Conservation (phyloP, 2,888 invertebrate species). For the Ochropleura leucogaster region DNA sequence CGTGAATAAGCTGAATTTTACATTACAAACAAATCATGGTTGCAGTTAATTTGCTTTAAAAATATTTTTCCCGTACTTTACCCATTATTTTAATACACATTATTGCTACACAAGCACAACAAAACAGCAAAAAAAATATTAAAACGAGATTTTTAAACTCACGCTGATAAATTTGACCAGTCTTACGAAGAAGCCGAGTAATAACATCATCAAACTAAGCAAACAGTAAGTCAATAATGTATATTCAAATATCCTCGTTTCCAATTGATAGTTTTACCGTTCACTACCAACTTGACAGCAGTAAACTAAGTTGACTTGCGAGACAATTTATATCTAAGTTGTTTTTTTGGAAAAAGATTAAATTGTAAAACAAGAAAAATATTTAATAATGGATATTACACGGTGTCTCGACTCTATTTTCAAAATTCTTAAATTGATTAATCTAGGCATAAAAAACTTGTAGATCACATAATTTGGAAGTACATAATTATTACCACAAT, state of each 20-base stretch:
- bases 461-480: constrained; percentile 3
- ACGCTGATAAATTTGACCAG: neutral
- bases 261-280: neutral
- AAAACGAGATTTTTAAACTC: neutral
- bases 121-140: neutral
- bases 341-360: neutral
- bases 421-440: neutral
- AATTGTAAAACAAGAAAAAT: neutral
- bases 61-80: neutral
- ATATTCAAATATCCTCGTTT: neutral
- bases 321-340: neutral
- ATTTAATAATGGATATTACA: neutral
- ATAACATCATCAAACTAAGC: neutral
- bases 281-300: neutral
- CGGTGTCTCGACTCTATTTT: neutral
- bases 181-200: neutral
- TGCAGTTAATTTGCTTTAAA: neutral
- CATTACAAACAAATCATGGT: neutral
- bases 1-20: neutral
- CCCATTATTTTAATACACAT: neutral
- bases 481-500: neutral
- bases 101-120: constrained; percentile 1
- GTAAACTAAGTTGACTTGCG: neutral
- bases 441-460: neutral
- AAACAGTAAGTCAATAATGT: neutral